Evolutionary conservation across 2,888 invertebrate genomes (phyloP).

Genomic region (Andrena chrysosceles): DNA sequence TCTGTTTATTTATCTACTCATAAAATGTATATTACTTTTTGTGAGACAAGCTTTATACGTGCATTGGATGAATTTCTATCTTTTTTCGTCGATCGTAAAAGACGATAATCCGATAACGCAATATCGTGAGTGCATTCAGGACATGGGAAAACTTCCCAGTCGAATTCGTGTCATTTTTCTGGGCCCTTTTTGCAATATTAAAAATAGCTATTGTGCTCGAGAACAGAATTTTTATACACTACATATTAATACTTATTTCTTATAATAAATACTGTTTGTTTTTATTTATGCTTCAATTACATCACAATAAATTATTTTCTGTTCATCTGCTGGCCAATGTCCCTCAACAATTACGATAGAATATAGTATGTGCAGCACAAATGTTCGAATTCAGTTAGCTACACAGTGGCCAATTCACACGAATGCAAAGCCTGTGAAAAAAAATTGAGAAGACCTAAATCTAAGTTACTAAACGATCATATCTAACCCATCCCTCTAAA

Average conservation of each 20-base stretch:
- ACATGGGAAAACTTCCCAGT: not conserved
- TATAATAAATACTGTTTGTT: not conserved
- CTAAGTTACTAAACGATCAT: too few species aligned
- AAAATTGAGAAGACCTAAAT: too few species aligned
- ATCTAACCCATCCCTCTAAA: too few species aligned
- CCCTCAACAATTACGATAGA: too few species aligned
- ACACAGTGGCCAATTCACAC: too few species aligned
- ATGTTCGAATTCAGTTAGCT: too few species aligned
- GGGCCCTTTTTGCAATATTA: not conserved
- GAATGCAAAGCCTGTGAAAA: too few species aligned
- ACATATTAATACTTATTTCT: not conserved
- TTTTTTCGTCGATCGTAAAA: conserved; percentile 5
- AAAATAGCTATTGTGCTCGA: not conserved
- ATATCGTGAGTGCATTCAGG: not conserved
- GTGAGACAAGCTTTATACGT: not conserved
- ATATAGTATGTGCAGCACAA: too few species aligned
- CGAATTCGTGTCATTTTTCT: conserved; percentile 2
- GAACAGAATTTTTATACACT: not conserved
- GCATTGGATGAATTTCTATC: not conserved
- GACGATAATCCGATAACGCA: conserved; percentile 5
- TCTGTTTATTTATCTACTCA: not conserved
- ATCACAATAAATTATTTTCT: too few species aligned
- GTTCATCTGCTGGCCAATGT: too few species aligned
- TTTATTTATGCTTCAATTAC: too few species aligned
- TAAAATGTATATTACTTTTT: conserved; percentile 4